A percentile compares a stretch with the other conserved stretches of the same genome.
These are phyloP conservation scores for Cataglyphis altisquamis DNA, from an alignment of 2,888 invertebrate genomes.

Conservation along the genomic window DNA sequence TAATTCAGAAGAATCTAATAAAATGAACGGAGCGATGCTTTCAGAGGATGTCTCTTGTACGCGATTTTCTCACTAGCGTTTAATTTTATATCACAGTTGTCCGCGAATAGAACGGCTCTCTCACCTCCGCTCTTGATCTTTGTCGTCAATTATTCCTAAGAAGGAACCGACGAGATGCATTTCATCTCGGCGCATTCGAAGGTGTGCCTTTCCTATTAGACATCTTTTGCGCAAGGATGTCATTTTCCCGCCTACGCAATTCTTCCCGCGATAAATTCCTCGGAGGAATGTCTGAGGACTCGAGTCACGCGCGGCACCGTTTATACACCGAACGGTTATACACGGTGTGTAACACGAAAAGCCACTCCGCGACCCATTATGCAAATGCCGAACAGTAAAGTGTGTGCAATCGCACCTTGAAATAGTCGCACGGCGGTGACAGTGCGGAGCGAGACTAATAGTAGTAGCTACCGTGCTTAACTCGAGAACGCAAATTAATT, in stretches of 20 bases:
- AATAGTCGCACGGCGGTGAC: neutral
- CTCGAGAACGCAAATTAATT: constrained; percentile 1
- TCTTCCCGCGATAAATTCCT: constrained; percentile 5
- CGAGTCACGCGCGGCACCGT: neutral
- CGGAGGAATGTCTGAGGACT: constrained; percentile 16
- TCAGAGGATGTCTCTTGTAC: neutral
- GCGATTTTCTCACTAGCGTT: neutral
- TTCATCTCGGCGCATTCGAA: constrained; percentile 5
- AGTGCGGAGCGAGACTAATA: neutral
- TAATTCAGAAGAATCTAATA: neutral
- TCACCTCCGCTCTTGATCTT: constrained; percentile 13
- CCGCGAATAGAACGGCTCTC: neutral
- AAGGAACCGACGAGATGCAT: constrained; percentile 17
- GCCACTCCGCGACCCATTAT: constrained; percentile 73
- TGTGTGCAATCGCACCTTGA: constrained; percentile 30
- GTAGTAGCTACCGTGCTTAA: neutral
- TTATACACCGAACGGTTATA: constrained; percentile 5
- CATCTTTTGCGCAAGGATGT: constrained; percentile 31
- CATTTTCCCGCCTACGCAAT: constrained; percentile 15
- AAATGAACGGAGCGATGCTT: neutral
- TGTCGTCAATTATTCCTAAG: neutral
- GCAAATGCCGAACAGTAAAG: constrained; percentile 62
- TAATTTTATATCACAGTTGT: constrained; percentile 28
- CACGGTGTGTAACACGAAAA: constrained; percentile 68
- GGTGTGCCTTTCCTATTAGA: constrained; percentile 3